Evolutionary conservation across 1,140 invertebrate species (phyloP).

Genomic region (Thalassaphorura encarpata): DNA sequence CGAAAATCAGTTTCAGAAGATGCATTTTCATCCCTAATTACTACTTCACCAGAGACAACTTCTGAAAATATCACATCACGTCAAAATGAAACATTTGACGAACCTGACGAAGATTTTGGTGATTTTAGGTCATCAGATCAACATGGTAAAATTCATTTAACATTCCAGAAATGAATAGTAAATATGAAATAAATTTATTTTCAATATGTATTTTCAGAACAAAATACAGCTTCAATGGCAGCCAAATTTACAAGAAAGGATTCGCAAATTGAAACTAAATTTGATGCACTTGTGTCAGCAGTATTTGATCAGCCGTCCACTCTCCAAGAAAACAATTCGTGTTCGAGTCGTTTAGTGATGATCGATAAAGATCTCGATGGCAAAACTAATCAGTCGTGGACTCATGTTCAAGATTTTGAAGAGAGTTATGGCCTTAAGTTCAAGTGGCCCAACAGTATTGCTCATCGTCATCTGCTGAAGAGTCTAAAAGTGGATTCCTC

Average conservation of each 20-base stretch:
- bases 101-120: slow-evolving; percentile 3
- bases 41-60: not conserved
- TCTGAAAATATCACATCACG: not conserved
- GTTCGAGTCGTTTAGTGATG: not conserved
- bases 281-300: slow-evolving; percentile 15
- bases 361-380: slow-evolving; percentile 20
- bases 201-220: not conserved
- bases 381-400: slow-evolving; percentile 12
- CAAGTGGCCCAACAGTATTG: slow-evolving; percentile 23
- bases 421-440: slow-evolving; percentile 23
- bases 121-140: not conserved
- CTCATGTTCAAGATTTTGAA: slow-evolving; percentile 28
- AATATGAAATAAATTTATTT: not conserved
- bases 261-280: slow-evolving; percentile 7
- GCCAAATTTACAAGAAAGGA: not conserved
- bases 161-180: not conserved
- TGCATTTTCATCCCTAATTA: not conserved
- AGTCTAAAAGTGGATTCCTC: slow-evolving; percentile 28
- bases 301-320: slow-evolving; percentile 1
- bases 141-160: not conserved
- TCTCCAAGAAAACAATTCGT: not conserved
- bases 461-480: slow-evolving; percentile 16
- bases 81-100: not conserved
- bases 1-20: not conserved
- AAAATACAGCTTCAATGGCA: not conserved